Percentiles rank a stretch among this genome's conserved stretches.
These are phyloP conservation scores for Fratercula arctica DNA, from an alignment of 2,797 vertebrate species.

Conservation along the genomic window DNA sequence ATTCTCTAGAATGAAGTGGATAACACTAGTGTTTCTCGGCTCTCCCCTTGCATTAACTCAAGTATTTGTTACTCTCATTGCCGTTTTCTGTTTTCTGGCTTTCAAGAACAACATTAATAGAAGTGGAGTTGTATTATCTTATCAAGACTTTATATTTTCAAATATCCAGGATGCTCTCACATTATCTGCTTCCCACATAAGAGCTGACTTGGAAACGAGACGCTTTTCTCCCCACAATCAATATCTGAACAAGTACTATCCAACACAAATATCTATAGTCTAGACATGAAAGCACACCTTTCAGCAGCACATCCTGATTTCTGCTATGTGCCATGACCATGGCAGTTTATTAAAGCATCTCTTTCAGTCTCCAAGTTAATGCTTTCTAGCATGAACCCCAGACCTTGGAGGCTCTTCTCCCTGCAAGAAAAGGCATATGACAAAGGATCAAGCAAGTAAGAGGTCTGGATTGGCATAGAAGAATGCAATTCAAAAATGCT, in stretches of 20 bases:
- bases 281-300: conserved; percentile 54
- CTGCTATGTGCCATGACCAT: background rate
- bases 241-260: conserved; percentile 33
- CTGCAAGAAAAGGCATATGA: background rate
- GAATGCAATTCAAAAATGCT: background rate
- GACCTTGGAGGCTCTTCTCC: background rate
- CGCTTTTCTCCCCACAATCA: background rate
- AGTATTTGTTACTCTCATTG: conserved; percentile 29
- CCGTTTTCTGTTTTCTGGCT: conserved; percentile 12
- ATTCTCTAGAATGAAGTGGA: conserved; percentile 14
- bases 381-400: background rate
- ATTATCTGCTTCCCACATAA: conserved; percentile 4
- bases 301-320: conserved; percentile 26
- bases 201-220: background rate
- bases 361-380: background rate
- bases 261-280: conserved; percentile 6
- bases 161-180: conserved; percentile 25
- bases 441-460: background rate
- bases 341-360: conserved; percentile 41
- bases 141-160: conserved; percentile 28
- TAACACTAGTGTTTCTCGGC: background rate
- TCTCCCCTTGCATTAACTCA: conserved; percentile 39
- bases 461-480: background rate
- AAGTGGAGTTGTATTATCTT: conserved; percentile 25
- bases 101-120: conserved; percentile 29